Percentiles rank a stretch among this genome's conserved stretches.
These are phyloP conservation scores for Thecocarcelia acutangulata DNA, from an alignment of 2,888 invertebrate genomes.

Conservation along the genomic window DNA sequence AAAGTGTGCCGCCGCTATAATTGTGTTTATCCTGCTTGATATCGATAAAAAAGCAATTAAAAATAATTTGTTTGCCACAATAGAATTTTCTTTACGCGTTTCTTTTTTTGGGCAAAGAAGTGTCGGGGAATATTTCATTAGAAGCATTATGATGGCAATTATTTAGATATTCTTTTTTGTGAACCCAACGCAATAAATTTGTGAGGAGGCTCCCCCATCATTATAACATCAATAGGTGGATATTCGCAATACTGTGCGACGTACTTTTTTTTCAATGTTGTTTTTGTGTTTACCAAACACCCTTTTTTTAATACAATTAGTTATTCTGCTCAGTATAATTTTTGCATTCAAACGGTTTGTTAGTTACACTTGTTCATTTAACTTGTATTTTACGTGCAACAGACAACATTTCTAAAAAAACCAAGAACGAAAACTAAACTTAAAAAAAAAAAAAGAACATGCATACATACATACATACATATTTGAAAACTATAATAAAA, in stretches of 20 bases:
- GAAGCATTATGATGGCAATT: constrained; percentile 20
- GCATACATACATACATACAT: background rate
- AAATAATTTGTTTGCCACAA: constrained; percentile 23
- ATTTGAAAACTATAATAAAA: no score
- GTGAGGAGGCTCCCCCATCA: constrained; percentile 10
- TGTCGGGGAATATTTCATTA: no score
- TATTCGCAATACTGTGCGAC: constrained; percentile 51
- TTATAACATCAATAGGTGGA: constrained; percentile 14
- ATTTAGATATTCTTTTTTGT: background rate
- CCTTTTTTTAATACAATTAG: constrained; percentile 68
- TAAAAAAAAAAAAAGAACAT: constrained; percentile 1
- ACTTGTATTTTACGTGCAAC: constrained; percentile 50
- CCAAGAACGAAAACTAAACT: background rate
- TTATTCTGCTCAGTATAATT: constrained; percentile 63
- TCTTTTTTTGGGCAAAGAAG: background rate
- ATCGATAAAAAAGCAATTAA: constrained; percentile 23
- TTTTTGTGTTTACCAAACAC: constrained; percentile 48
- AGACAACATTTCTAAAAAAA: constrained; percentile 14
- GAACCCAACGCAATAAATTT: constrained; percentile 7
- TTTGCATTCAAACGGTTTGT: constrained; percentile 65
- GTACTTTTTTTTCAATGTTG: constrained; percentile 22
- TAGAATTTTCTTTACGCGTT: no score
- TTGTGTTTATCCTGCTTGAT: constrained; percentile 3
- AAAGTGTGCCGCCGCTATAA: background rate
- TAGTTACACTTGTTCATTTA: constrained; percentile 63